Percentiles rank a stretch among this genome's conserved stretches.
Evolutionary conservation across 2,113 vertebrate genomes (phyloP).

Genomic region (Grallaria varia): DNA sequence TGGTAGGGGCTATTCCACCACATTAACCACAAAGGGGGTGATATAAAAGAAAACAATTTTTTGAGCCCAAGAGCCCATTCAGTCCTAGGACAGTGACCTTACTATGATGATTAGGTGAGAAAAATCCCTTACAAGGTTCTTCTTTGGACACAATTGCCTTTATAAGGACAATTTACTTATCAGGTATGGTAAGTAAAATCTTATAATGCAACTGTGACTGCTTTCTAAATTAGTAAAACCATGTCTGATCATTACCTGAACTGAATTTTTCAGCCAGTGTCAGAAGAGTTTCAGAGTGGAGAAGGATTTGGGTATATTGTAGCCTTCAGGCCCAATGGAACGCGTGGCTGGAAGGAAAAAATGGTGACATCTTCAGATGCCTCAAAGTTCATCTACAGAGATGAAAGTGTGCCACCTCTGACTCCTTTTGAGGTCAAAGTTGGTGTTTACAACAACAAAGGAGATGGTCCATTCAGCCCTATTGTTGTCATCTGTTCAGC

Average conservation of each 20-base stretch:
- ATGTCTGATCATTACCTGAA: neutral
- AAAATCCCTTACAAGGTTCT: neutral
- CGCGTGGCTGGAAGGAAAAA: constrained; percentile 95
- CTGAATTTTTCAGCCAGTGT: constrained; percentile 84
- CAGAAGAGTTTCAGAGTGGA: constrained; percentile 96
- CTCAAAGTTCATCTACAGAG: constrained; percentile 92
- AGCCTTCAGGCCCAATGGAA: constrained; percentile 93
- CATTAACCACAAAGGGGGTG: neutral
- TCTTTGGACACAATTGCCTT: neutral
- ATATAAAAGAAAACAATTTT: neutral
- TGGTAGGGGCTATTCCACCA: neutral
- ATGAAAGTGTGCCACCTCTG: constrained; percentile 93
- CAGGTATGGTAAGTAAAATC: neutral
- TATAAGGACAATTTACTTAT: neutral
- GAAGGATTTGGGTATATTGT: constrained; percentile 97
- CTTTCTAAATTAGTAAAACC: neutral
- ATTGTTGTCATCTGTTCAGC: constrained; percentile 93
- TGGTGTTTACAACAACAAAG: constrained; percentile 97
- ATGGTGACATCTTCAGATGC: constrained; percentile 96
- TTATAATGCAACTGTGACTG: neutral
- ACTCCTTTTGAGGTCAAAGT: constrained; percentile 96
- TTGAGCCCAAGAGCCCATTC: neutral
- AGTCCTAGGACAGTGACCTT: neutral
- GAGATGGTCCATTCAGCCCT: constrained; percentile 93
- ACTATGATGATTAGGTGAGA: neutral